Conservation (phyloP, 1,140 invertebrate species). For the Drosophila quadrilineata region DNA sequence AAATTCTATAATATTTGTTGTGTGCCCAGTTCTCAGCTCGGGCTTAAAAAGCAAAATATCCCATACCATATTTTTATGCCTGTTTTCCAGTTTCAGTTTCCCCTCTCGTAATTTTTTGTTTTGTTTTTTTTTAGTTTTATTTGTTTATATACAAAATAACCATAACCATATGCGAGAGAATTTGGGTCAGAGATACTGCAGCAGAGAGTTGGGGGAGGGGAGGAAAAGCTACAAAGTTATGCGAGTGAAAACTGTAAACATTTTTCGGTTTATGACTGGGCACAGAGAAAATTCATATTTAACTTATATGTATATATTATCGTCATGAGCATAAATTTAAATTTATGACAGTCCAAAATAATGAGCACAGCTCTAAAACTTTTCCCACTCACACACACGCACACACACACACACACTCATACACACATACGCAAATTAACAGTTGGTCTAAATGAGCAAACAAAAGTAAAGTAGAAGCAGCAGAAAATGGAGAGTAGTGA, state of each 20-base stretch:
- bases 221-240: slow-evolving; percentile 41
- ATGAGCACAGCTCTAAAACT: slow-evolving; percentile 49
- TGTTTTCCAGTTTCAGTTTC: slow-evolving; percentile 35
- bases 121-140: slow-evolving; percentile 43
- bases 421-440: slow-evolving; percentile 42
- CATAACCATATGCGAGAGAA: slow-evolving; percentile 43
- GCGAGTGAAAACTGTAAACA: slow-evolving; percentile 49
- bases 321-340: slow-evolving; percentile 54
- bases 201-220: background rate
- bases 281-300: slow-evolving; percentile 16
- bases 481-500: slow-evolving; percentile 28
- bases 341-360: slow-evolving; percentile 54
- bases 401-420: slow-evolving; percentile 1
- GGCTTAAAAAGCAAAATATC: slow-evolving; percentile 28
- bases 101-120: too few relatives aligned
- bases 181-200: slow-evolving; percentile 34
- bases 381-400: slow-evolving; percentile 10
- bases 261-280: slow-evolving; percentile 49
- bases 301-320: slow-evolving; percentile 17
- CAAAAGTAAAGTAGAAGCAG: slow-evolving; percentile 18
- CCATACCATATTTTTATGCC: slow-evolving; percentile 46
- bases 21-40: background rate
- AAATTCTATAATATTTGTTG: slow-evolving; percentile 3
- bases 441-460: slow-evolving; percentile 50
- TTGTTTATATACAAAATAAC: slow-evolving; percentile 43